Evolutionary conservation across 1,140 invertebrate species (phyloP).

Genomic region (Dinothrombium tinctorium): DNA sequence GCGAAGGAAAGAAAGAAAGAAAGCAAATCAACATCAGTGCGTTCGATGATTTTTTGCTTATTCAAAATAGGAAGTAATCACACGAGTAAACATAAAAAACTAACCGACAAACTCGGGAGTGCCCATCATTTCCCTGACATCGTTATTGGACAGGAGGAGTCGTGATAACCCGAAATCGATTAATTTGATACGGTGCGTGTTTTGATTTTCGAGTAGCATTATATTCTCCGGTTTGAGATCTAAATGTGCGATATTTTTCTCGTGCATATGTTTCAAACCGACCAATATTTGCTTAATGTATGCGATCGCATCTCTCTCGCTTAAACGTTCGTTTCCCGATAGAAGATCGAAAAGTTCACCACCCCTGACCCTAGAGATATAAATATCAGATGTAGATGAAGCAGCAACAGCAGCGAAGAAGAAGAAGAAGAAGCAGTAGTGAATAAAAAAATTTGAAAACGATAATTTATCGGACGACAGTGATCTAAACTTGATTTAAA

Average conservation of each 20-base stretch:
- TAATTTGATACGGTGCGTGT: conserved; percentile 53
- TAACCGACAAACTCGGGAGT: conserved; percentile 65
- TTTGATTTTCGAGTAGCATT: conserved; percentile 29
- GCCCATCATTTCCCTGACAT: conserved; percentile 39
- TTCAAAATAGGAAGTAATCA: not conserved
- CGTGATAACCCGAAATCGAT: conserved; percentile 81
- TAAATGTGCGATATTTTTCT: conserved; percentile 48
- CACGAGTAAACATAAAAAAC: not conserved
- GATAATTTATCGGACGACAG: not conserved
- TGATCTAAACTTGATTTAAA: too few species aligned
- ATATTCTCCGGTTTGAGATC: conserved; percentile 82
- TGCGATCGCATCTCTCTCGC: conserved; percentile 46
- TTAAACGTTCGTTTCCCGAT: conserved; percentile 61
- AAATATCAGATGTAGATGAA: not conserved
- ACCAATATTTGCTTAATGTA: conserved; percentile 69
- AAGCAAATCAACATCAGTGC: not conserved
- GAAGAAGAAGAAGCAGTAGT: not conserved
- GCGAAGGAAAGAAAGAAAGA: not conserved
- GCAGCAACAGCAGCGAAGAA: not conserved
- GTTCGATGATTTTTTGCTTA: not conserved
- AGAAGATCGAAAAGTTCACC: conserved; percentile 74
- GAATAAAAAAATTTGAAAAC: not conserved
- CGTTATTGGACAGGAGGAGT: conserved; percentile 28
- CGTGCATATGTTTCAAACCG: conserved; percentile 59
- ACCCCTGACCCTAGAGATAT: conserved; percentile 35